phyloP scores from a whole-genome alignment of 1,140 invertebrate genomes.

The Mercenaria mercenaria region DNA sequence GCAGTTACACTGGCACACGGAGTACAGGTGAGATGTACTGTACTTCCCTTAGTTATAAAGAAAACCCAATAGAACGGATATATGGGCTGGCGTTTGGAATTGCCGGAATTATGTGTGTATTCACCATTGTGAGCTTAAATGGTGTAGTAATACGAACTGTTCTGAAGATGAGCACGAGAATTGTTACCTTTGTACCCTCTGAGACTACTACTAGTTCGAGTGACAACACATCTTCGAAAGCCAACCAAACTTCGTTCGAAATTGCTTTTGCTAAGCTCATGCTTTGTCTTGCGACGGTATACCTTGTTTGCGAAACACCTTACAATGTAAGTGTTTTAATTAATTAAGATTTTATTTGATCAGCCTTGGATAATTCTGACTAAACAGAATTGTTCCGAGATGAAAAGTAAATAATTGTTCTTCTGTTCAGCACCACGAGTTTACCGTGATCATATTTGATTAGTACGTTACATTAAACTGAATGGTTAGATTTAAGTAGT shows the following conservation, averaged over 20 bases:
- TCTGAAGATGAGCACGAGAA: conserved; percentile 26
- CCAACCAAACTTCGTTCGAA: conserved; percentile 39
- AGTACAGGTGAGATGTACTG: background rate
- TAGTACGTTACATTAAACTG: too few species aligned
- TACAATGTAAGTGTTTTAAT: conserved; percentile 51
- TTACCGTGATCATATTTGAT: too few species aligned
- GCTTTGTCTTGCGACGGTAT: conserved; percentile 33
- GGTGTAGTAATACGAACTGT: conserved; percentile 29
- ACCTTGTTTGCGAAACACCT: conserved; percentile 42
- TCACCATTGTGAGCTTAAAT: conserved; percentile 38
- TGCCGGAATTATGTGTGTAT: conserved; percentile 12
- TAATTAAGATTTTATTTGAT: too few species aligned
- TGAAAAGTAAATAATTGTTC: too few species aligned
- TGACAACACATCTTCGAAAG: background rate
- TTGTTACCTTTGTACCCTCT: background rate
- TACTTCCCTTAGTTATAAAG: conserved; percentile 13
- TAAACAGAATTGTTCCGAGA: too few species aligned
- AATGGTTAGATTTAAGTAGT: too few species aligned
- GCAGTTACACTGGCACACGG: background rate
- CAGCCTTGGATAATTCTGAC: too few species aligned
- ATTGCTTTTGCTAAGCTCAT: conserved; percentile 56
- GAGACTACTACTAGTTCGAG: background rate
- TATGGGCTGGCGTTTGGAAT: conserved; percentile 38
- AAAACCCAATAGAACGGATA: background rate
- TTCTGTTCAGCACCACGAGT: too few species aligned